A percentile compares a stretch with the other conserved stretches of the same genome.
Conservation (phyloP, 2,113 vertebrate genomes). For the Uria aalge region DNA sequence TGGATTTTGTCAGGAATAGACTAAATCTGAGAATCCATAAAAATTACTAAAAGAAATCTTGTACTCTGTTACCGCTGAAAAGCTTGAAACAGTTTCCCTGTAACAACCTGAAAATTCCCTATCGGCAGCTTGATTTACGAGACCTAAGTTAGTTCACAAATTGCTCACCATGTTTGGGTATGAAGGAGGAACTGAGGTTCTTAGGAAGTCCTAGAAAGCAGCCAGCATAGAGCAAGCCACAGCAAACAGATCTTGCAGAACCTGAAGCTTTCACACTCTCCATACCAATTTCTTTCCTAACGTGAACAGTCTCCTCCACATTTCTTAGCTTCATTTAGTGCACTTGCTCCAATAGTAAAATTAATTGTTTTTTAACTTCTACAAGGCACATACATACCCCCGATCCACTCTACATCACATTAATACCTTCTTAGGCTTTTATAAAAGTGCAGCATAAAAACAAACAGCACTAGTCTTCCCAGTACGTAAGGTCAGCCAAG, state of each 20-base stretch:
- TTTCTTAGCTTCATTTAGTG: not conserved
- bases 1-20: not conserved
- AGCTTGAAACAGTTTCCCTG: not conserved
- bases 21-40: not conserved
- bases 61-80: not conserved
- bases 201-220: not conserved
- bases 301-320: not conserved
- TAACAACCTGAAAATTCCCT: not conserved
- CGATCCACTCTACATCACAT: not conserved
- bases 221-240: not conserved
- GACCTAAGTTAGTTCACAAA: not conserved
- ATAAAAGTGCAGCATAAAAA: not conserved
- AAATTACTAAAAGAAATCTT: not conserved
- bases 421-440: not conserved
- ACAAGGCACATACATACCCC: not conserved
- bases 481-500: not conserved
- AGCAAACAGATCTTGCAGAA: not conserved
- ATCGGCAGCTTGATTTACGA: not conserved
- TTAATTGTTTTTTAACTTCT: not conserved
- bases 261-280: not conserved
- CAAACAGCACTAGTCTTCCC: not conserved
- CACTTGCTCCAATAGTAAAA: accelerated
- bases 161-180: not conserved
- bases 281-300: not conserved
- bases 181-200: not conserved